phyloP scores from a whole-genome alignment of 1,140 invertebrate species.

The Eupristina koningsbergeri region DNA sequence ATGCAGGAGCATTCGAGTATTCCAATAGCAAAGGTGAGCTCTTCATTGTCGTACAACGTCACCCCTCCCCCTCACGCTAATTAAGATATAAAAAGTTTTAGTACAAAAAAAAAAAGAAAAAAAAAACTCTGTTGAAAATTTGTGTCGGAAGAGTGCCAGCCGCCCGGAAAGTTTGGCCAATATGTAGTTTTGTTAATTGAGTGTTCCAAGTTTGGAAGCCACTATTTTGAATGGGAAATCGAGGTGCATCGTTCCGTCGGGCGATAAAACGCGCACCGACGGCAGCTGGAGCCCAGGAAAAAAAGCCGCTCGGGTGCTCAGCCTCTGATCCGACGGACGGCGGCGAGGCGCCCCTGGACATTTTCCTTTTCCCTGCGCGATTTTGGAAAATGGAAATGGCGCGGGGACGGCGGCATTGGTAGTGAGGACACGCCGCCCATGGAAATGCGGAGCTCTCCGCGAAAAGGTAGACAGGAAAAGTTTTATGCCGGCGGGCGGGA shows the following conservation, averaged over 20 bases:
- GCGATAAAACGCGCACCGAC: conserved; percentile 18
- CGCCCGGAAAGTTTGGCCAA: not conserved
- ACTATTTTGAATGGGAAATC: not conserved
- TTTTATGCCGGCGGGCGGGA: conserved; percentile 27
- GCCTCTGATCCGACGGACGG: too few species aligned
- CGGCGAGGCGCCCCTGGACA: too few species aligned
- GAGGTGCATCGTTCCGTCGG: conserved; percentile 39
- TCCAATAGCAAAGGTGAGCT: not conserved
- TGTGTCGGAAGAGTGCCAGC: not conserved
- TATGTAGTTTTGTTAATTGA: conserved; percentile 41
- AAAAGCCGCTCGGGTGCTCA: too few species aligned
- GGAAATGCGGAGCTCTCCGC: conserved; percentile 17
- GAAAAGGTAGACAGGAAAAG: conserved; percentile 43
- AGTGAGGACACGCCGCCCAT: not conserved
- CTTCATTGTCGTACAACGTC: not conserved
- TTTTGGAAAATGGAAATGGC: conserved; percentile 47
- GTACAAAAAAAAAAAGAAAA: too few species aligned
- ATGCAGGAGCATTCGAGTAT: not conserved
- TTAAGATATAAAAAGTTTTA: conserved; percentile 38
- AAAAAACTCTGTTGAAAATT: not conserved
- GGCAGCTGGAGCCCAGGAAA: not conserved
- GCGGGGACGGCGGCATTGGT: not conserved
- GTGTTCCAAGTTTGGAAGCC: conserved; percentile 37
- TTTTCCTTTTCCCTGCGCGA: not conserved
- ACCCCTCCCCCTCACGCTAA: too few species aligned